Base-by-base conservation (phyloP, 2,797 vertebrate genomes). In the Allobates femoralis region DNA sequence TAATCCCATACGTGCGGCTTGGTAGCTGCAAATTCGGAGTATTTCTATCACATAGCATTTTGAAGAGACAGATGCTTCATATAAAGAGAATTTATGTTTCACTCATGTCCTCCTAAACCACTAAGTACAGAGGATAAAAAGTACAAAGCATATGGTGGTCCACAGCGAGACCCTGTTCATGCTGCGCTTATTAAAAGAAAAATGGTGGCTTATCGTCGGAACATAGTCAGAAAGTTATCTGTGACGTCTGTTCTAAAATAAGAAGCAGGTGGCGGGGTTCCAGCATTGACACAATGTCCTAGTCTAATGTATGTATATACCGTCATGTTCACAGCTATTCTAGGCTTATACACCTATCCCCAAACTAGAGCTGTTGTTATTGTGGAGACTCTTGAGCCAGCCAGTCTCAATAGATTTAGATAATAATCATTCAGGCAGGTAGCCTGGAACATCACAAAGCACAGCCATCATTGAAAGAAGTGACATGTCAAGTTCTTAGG, bases 201-300 rank as follows among this genome's bases (percentile, higher is more conserved):
- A 84, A 80, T 64, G 60, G 73, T 79, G 80, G 14, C 1, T 78
- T 79, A 41, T 69, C 75, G 85, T 71, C 81, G 21, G 37, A 46
- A 5, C 55, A 89, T 85, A 89, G 89, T 84, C 69, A 23, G 90
- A 89, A 94, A 92, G 90, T 86, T 89, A 91, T 85, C 62, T 73
- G 78, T 86, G 92, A 83, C 8, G 67, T 90, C 76, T 89, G 58
- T 87, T 90, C 92, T 94, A 93, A 93, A 93, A 92, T 94, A 93
- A 94, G 93, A 91, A 90, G 66, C 91, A 91, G 90, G 79, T 90
- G 88, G 74, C 88, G 83, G 90, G 87, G 83, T 1, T 66, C 87
- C 90, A 90, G 84, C 86, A 80, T 16, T 80, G 10, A 93, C 64
- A 73, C 75, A 74, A 87, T 5, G 74, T 89, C 84, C 23, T 90